These are phyloP conservation scores for Drosophila melanogaster DNA, from an alignment of 1,140 invertebrate genomes.

Conservation along the genomic window DNA sequence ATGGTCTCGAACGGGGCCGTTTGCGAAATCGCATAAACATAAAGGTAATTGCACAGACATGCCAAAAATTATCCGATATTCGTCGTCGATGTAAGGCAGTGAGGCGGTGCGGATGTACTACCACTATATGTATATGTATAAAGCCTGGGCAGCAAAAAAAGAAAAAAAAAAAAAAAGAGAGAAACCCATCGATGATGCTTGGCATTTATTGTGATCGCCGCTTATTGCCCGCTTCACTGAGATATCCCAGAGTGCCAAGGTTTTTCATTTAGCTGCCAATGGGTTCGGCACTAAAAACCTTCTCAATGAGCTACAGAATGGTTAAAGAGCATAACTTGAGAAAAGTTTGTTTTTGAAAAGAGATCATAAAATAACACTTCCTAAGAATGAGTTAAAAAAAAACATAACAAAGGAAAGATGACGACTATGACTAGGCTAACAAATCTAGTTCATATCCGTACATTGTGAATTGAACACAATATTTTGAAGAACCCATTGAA, in stretches of 20 bases:
- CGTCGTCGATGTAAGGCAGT: conserved; percentile 39
- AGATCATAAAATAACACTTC: neutral
- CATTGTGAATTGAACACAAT: no score
- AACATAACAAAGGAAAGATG: no score
- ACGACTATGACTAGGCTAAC: no score
- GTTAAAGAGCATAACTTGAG: no score
- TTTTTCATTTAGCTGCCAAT: conserved; percentile 55
- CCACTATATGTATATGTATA: conserved; percentile 18
- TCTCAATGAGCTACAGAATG: conserved; percentile 10
- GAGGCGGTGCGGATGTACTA: conserved; percentile 44
- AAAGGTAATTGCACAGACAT: conserved; percentile 81
- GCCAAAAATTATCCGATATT: conserved; percentile 78
- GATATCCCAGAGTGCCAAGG: conserved; percentile 70
- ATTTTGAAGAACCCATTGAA: no score
- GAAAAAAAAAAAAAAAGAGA: conserved; percentile 4
- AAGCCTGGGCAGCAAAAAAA: conserved; percentile 11
- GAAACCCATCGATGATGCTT: conserved; percentile 76
- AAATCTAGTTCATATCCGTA: no score
- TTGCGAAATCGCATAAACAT: conserved; percentile 77
- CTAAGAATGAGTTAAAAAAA: no score
- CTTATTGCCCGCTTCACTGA: conserved; percentile 56
- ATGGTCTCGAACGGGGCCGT: conserved; percentile 15
- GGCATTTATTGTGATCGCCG: conserved; percentile 79
- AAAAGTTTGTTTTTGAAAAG: neutral
- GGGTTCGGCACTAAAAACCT: conserved; percentile 9